Evolutionary conservation across 2,797 vertebrate species (phyloP).

Genomic region (Aldrovandia affinis): DNA sequence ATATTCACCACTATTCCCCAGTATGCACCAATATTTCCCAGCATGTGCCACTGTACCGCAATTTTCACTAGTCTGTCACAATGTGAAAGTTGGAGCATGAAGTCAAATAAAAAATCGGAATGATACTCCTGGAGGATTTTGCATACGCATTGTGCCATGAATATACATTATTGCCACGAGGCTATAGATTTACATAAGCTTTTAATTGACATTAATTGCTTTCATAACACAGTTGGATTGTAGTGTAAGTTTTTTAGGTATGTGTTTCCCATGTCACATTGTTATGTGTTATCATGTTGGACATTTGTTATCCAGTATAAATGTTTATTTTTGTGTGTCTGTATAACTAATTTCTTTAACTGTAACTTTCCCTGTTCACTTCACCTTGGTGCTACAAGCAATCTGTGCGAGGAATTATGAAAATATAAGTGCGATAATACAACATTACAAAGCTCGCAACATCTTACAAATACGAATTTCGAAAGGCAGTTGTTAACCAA

Average conservation of each 20-base stretch:
- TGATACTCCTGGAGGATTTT: too few species aligned
- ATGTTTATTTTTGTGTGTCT: background rate
- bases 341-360: background rate
- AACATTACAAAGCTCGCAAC: background rate
- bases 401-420: background rate
- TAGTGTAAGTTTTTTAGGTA: too few species aligned
- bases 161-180: too few species aligned
- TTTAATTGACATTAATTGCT: too few species aligned
- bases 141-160: too few species aligned
- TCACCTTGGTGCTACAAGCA: background rate
- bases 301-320: background rate
- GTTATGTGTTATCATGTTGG: background rate
- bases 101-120: too few species aligned
- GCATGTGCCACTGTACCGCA: too few species aligned
- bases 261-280: background rate
- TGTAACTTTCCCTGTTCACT: background rate
- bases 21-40: background rate
- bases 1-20: background rate
- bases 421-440: too few species aligned
- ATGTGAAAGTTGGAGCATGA: too few species aligned
- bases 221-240: too few species aligned
- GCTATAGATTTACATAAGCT: too few species aligned
- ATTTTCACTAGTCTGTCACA: too few species aligned
- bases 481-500: background rate
- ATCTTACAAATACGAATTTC: background rate